Evolutionary conservation across 2,888 invertebrate genomes (phyloP).

Genomic region (Plebejus anna): DNA sequence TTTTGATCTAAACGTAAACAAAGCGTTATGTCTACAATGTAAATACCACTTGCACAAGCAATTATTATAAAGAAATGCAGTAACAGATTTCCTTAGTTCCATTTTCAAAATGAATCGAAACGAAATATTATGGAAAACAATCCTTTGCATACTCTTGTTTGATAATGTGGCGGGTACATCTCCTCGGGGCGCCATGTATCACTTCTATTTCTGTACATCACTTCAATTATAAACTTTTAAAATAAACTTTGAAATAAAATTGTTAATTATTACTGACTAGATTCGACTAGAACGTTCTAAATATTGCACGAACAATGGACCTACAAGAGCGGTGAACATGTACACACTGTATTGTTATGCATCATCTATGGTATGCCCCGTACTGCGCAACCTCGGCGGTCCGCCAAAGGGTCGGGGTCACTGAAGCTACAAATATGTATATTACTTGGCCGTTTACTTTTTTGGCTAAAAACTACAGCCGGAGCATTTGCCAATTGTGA

Average conservation of each 20-base stretch:
- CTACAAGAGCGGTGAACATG: slow-evolving; percentile 1
- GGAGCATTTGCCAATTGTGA: neutral
- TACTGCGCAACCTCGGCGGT: slow-evolving; percentile 7
- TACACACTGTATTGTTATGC: slow-evolving; percentile 13
- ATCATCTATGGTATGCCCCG: slow-evolving; percentile 16
- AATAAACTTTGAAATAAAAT: neutral
- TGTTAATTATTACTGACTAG: neutral
- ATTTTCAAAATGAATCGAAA: neutral
- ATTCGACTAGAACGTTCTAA: neutral
- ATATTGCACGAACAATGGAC: neutral
- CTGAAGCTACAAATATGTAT: slow-evolving; percentile 20
- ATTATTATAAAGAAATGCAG: too few species aligned
- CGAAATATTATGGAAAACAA: neutral
- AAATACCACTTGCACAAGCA: neutral
- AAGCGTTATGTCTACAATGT: neutral
- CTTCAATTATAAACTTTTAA: neutral
- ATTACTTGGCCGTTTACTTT: slow-evolving; percentile 19
- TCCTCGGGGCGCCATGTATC: neutral
- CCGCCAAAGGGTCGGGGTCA: slow-evolving; percentile 18
- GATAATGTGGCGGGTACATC: neutral
- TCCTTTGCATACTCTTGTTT: neutral
- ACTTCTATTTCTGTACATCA: slow-evolving; percentile 20
- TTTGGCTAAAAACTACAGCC: slow-evolving; percentile 3
- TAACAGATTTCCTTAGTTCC: neutral
- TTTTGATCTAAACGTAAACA: neutral